A percentile compares a stretch with the other conserved stretches of the same genome.
These are phyloP conservation scores for Pseudolaguvia tuberculata DNA, from an alignment of 2,113 vertebrate genomes.

Conservation along the genomic window DNA sequence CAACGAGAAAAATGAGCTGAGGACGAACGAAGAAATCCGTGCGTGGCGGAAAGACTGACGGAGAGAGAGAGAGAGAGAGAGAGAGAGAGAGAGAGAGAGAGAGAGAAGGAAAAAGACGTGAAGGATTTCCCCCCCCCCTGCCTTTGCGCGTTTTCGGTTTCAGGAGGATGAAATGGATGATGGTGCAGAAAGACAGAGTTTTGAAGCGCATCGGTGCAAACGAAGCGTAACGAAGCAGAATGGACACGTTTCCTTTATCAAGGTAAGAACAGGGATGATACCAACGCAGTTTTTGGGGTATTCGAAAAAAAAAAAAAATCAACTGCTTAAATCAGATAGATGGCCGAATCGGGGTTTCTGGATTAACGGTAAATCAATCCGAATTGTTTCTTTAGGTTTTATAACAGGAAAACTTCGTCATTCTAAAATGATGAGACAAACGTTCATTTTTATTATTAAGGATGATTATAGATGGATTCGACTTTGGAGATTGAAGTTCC, in stretches of 20 bases:
- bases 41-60: background rate
- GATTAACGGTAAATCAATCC: background rate
- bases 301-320: background rate
- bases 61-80: background rate
- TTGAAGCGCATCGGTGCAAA: conserved; percentile 26
- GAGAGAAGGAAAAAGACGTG: conserved; percentile 12
- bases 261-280: conserved; percentile 42
- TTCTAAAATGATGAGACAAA: background rate
- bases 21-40: background rate
- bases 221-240: conserved; percentile 22
- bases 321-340: background rate
- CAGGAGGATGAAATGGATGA: conserved; percentile 31
- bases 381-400: background rate
- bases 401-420: conserved; percentile 13
- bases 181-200: conserved; percentile 38
- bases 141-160: conserved; percentile 23
- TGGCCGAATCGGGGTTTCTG: background rate
- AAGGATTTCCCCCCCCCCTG: background rate
- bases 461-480: background rate
- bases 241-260: conserved; percentile 41
- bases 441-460: background rate
- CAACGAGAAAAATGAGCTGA: background rate
- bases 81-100: background rate
- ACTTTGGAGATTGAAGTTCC: background rate
- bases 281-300: background rate